Evolutionary conservation across 2,797 vertebrate species (phyloP).

Genomic region (Emys orbicularis): DNA sequence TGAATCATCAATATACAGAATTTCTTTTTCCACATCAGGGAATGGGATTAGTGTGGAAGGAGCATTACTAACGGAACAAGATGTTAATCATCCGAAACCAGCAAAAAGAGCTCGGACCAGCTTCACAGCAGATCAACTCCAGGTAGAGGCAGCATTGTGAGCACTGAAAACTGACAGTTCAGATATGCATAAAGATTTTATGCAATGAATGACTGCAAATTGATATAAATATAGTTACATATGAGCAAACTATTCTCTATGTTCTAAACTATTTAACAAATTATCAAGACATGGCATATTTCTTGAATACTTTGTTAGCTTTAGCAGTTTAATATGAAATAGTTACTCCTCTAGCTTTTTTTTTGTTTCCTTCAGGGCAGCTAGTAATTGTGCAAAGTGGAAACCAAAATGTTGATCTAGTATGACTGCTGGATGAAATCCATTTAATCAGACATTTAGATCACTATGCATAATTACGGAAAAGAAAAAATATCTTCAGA

Average conservation of each 20-base stretch:
- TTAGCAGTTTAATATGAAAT: constrained; percentile 53
- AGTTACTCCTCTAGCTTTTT: constrained; percentile 9
- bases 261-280: constrained; percentile 40
- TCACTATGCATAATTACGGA: background rate
- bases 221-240: background rate
- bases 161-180: constrained; percentile 5
- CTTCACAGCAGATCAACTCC: constrained; percentile 97
- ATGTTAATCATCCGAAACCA: constrained; percentile 94
- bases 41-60: constrained; percentile 92
- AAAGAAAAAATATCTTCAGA: constrained; percentile 55
- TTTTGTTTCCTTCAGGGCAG: constrained; percentile 56
- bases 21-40: constrained; percentile 81
- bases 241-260: background rate
- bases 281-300: constrained; percentile 62
- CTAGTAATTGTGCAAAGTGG: constrained; percentile 34
- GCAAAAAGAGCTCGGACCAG: constrained; percentile 98
- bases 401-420: constrained; percentile 57
- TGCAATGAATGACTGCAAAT: background rate
- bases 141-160: constrained; percentile 83
- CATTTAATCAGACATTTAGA: constrained; percentile 42
- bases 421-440: constrained; percentile 50
- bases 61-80: constrained; percentile 91
- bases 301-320: constrained; percentile 42
- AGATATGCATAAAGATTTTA: background rate
- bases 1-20: background rate